Base-by-base conservation (phyloP, 1,140 invertebrate genomes). In the Neelides sp. region DNA sequence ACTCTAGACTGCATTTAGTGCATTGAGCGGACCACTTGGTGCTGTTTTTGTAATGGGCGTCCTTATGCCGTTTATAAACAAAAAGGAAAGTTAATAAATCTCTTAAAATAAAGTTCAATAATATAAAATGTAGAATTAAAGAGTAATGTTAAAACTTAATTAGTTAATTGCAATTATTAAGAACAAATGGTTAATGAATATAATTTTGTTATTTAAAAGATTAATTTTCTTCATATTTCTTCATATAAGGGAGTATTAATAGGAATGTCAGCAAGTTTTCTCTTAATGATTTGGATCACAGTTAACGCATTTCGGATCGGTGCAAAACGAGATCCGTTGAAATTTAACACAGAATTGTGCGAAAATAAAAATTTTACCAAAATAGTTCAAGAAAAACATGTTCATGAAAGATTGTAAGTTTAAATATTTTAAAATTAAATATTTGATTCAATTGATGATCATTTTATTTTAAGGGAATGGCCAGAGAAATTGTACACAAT, bases 21-120 rank as follows among this genome's bases (percentile, higher is more conserved):
- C 70, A 57, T 64, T 71, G 17, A 65, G 63, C 23, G 68, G 58
- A 37, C 58, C 58, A 4, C 41, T 60, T 23, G 61, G 71, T 2
- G 67, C 66, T 1, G 22, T 70, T 19, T 71, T 71, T 54, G 63
- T 66, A 1, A 61, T 70, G 28, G 69, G 69, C 15, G 65, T 71
- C 64, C 55, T 70, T 17, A 68, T 69, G 54, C 69, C 70, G 0
- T 70, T 65, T 60, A 61, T 68, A 24, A 71, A 71, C 32, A 54
- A 50, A 32, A 28, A 40, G 23, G 61, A 60, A 32, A 61, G n/a
- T n/a, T n/a, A n/a, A n/a, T n/a, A n/a, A 15, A 20, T 4, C 8
- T 24, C n/a, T 48, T n/a, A n/a, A n/a, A n/a, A n/a, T n/a, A n/a
- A n/a, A n/a, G n/a, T n/a, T n/a, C 19, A 10, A 39, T 17, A 5